These are phyloP conservation scores for Drosophila differens DNA, from an alignment of 2,888 invertebrate genomes.

Conservation along the genomic window DNA sequence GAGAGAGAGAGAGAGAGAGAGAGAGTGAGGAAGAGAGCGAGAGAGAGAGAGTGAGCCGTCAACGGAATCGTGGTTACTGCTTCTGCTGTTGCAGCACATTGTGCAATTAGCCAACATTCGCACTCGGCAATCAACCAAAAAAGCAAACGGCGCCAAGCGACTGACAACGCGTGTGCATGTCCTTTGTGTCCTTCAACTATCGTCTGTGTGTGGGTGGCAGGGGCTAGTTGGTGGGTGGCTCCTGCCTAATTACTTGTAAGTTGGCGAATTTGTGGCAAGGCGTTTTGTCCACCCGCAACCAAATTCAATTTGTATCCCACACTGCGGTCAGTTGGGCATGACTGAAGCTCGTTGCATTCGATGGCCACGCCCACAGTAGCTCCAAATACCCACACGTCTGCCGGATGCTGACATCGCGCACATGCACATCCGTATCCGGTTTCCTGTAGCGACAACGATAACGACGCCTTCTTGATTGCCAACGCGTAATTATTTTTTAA, in stretches of 20 bases:
- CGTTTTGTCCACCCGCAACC: conserved; percentile 64
- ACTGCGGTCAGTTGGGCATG: conserved; percentile 40
- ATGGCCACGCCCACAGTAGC: conserved; percentile 10
- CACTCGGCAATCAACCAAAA: conserved; percentile 58
- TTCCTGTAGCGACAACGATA: conserved; percentile 69
- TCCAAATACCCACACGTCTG: conserved; percentile 24
- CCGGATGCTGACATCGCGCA: conserved; percentile 76
- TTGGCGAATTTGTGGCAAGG: conserved; percentile 81
- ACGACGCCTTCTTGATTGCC: conserved; percentile 73
- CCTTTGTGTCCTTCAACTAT: conserved; percentile 43
- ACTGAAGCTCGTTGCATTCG: conserved; percentile 16
- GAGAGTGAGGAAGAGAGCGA: background rate
- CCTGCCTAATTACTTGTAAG: conserved; percentile 83
- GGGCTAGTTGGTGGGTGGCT: background rate
- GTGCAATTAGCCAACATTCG: conserved; percentile 75
- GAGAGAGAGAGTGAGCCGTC: background rate
- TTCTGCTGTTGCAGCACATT: conserved; percentile 53
- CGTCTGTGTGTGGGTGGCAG: background rate
- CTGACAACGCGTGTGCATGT: conserved; percentile 69
- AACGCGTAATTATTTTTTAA: conserved; percentile 81
- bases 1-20: background rate
- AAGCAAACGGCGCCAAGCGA: conserved; percentile 47
- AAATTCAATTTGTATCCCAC: conserved; percentile 80
- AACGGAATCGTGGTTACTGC: conserved; percentile 17
- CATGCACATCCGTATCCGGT: conserved; percentile 72